Base-by-base conservation (phyloP, 2,113 vertebrate genomes). In the Scomber colias region DNA sequence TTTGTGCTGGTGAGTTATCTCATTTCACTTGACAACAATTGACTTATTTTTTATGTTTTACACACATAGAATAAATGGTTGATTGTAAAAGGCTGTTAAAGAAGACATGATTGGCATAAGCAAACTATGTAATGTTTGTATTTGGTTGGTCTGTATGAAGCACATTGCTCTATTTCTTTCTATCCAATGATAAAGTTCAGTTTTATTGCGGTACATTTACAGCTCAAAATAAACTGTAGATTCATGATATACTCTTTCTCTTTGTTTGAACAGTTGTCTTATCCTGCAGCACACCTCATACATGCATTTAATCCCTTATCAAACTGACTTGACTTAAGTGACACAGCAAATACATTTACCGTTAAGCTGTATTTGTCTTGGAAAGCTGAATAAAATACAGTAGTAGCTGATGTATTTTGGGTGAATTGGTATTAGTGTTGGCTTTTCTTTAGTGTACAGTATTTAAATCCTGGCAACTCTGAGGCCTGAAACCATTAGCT, bases 181-280 rank as follows among this genome's bases (percentile, higher is more conserved):
- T 27, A 40, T 79, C 30, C 35, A 35, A 5, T 44, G 44, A 44
- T 54, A 15, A 55, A 50, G 63, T 63, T 77, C 35, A 40, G 9
- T 44, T 21, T 50, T 54, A 8, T 2, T 78, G 27, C 40, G 53
- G 57, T 83, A 85, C 77, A 61, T 59, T 72, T 46, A 81, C 5
- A 81, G 31, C 50, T 54, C 15, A 16, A 69, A 91, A 92, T 91
- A 92, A 93, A 90, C 10, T 45, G 13, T 83, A 82, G 51, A 76
- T 74, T 77, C 14, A 54, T 15, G 3, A 70, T 4, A 3, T 21
- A 11, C 9, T 27, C 35, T 17, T 55, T 79, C 40, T 75, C n/a
- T 57, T 51, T 71, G 5, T 77, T 16, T 71, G 19, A 21, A 10
- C 2, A 0, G 13, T 60, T 16, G 21, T 48, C 4, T 67, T 61